Evolutionary conservation across 2,888 invertebrate genomes (phyloP), one percentile per base, ranked within the genome.

Genomic region (Sepioteuthis lessoniana): DNA sequence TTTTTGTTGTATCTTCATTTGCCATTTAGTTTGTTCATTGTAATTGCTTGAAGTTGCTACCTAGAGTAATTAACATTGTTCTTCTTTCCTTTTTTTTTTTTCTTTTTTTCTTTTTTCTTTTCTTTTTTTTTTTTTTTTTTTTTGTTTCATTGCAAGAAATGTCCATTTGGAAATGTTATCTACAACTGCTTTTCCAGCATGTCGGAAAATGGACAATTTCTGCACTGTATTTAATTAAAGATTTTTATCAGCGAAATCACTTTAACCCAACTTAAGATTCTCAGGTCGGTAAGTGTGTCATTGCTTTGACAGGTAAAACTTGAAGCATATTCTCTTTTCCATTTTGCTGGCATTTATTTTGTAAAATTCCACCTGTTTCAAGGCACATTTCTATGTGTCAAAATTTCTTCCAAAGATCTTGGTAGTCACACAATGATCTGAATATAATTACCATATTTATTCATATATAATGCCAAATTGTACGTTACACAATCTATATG

Each of bases 151-250:
- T 76, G 76, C 76, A 76, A 16, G 76, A 16, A 35, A 76, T 76
- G 76, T n/a, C 76, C n/a, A 76, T 76, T 76, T 35, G 76, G n/a
- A 76, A 35, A 76, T n/a, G n/a, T 76, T n/a, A 76, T 76, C n/a
- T 76, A 10, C 76, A 31, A 13, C n/a, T 76, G 31, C 76, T 76
- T 76, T 42, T 76, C 31, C 4, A 76, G 28, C 76, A 31, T 76
- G 76, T 76, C 76, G n/a, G 76, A 35, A 76, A 76, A 76, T 76
- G 76, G n/a, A 76, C 76, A n/a, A 76, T 76, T 76, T 76, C 76
- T 76, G 76, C n/a, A n/a, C 16, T 13, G 10, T 76, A 76, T 76
- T 76, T 76, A 76, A 76, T 76, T 76, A 76, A 35, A 76, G 76
- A 76, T 76, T 76, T 76, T 76, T 76, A 76, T 76, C 76, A 76